Evolutionary conservation across 2,113 vertebrate species (phyloP), one percentile per base, ranked within the genome.

Genomic region (Leucoraja erinaceus): DNA sequence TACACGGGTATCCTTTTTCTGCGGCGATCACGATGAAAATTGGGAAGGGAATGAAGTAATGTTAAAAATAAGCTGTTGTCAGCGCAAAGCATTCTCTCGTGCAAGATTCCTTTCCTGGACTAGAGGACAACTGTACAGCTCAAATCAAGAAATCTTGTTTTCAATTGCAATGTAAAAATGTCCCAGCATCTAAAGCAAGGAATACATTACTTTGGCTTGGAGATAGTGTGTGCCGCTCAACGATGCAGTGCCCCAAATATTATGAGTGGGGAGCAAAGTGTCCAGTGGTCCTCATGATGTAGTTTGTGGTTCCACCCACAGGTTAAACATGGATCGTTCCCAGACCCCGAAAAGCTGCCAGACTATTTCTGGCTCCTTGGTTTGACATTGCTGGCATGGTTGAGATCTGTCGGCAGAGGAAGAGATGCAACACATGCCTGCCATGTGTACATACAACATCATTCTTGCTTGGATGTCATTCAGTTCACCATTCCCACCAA

Each of bases 271-370:
- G 20, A 88, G 59, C 59, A 88, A 63, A 88, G 59, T 88, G 83
- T 31, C 83, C 31, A 5, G 90, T 72, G 68, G 90, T 68, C 3
- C 38, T 47, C 33, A 72, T 91, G 68, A 91, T 91, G 66, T 38
- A 54, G 72, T 91, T 91, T 91, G 68, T 91, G 90, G 90, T 91
- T 74, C 90, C 66, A 54, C 90, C 66, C 68, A 91, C 90, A 91
- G 38, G 38, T 54, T 91, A 91, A 91, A 91, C 90, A 91, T 91
- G 90, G 90, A 91, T 91, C 66, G 14, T 72, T 54, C 68, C 88
- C 66, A 91, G 88, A 72, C 12, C 20, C 63, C 47, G 20, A 38
- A 9, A 33, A 72, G 20, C 90, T 72, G 90, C 90, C 90, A 91
- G 90, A 91, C 68, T 54, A 72, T 91, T 74, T 72, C 22, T 91